A percentile compares a stretch with the other conserved stretches of the same genome.
Evolutionary conservation across 2,113 vertebrate genomes (phyloP).

Genomic region (Pelecanus crispus): DNA sequence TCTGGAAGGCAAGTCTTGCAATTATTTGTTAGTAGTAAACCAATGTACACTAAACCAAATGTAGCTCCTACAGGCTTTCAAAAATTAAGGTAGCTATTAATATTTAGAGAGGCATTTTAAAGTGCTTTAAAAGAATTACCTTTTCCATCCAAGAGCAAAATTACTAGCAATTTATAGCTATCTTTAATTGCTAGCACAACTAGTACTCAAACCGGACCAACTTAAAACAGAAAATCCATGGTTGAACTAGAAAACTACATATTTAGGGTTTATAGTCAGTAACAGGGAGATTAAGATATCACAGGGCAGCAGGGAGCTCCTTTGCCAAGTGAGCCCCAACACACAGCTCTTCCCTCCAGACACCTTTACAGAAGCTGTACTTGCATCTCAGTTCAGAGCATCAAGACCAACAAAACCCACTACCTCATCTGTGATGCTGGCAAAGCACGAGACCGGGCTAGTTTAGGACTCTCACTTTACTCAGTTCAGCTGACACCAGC

Average conservation of each 20-base stretch:
- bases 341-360: not conserved
- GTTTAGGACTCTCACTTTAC: not conserved
- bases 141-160: not conserved
- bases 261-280: not conserved
- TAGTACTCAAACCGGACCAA: not conserved
- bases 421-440: fast-evolving
- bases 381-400: not conserved
- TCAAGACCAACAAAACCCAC: not conserved
- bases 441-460: not conserved
- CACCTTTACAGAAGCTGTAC: not conserved
- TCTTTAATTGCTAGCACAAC: not conserved
- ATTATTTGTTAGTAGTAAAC: not conserved
- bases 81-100: not conserved
- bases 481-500: not conserved
- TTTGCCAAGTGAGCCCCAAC: not conserved
- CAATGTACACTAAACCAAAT: not conserved
- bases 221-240: not conserved
- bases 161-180: not conserved
- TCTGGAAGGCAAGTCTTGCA: not conserved
- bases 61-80: not conserved
- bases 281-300: not conserved
- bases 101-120: not conserved
- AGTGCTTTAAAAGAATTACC: not conserved
- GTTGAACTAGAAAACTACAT: not conserved
- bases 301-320: not conserved